phyloP scores from a whole-genome alignment of 2,888 invertebrate species.

The Phrixothrix hirtus region DNA sequence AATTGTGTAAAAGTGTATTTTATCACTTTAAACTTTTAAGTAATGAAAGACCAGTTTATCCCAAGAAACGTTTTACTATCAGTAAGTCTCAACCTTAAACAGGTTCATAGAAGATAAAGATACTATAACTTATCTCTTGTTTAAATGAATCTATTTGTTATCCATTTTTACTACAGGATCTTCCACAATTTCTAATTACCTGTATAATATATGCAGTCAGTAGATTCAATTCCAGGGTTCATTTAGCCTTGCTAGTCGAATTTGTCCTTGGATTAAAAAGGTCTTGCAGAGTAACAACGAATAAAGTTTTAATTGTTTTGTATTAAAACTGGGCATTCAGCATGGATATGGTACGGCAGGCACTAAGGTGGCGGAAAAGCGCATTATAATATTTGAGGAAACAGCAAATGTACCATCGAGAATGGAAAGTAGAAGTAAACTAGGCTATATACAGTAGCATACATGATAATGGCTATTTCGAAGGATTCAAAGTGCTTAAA shows the following conservation, averaged over 20 bases:
- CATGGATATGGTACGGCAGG: constrained; percentile 96
- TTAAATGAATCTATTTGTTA: too few relatives aligned
- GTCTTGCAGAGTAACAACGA: constrained; percentile 91
- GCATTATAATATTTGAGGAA: constrained; percentile 97
- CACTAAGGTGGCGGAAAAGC: constrained; percentile 92
- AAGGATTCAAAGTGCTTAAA: too few relatives aligned
- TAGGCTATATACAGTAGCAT: constrained; percentile 85
- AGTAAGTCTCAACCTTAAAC: too few relatives aligned
- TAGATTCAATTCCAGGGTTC: constrained; percentile 77
- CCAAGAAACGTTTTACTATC: background rate
- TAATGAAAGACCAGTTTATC: too few relatives aligned
- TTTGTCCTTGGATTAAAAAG: constrained; percentile 89
- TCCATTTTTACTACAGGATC: constrained; percentile 70
- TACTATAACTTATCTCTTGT: too few relatives aligned
- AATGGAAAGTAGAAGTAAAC: constrained; percentile 98
- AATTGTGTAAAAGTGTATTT: too few relatives aligned
- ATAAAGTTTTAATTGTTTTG: constrained; percentile 94
- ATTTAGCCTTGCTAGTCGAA: constrained; percentile 82
- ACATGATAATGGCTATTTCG: too few relatives aligned
- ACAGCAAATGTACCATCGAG: constrained; percentile 96
- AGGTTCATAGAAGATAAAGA: too few relatives aligned
- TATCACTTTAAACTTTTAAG: too few relatives aligned
- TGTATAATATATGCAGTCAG: constrained; percentile 57
- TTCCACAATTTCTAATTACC: constrained; percentile 83
- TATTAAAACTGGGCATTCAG: constrained; percentile 91